These are phyloP conservation scores for Trachelus iudaicus DNA, from an alignment of 2,888 invertebrate genomes.

Conservation along the genomic window DNA sequence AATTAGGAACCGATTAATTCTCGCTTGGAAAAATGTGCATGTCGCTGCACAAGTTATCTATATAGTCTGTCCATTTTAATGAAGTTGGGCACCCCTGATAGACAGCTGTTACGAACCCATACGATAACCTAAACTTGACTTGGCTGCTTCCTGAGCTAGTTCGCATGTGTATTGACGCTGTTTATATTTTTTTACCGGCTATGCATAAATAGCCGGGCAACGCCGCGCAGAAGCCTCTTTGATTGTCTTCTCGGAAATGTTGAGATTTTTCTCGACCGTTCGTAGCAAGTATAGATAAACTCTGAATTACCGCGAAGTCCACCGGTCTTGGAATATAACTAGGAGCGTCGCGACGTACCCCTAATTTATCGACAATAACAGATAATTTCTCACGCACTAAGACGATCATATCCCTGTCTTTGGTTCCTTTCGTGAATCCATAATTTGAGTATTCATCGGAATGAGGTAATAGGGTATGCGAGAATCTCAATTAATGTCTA, in stretches of 20 bases:
- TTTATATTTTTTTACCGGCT: constrained; percentile 50
- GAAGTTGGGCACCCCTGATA: constrained; percentile 57
- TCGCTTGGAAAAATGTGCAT: not conserved
- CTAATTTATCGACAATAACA: not conserved
- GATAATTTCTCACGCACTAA: not conserved
- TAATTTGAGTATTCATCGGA: not conserved
- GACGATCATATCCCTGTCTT: not conserved
- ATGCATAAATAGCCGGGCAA: constrained; percentile 56
- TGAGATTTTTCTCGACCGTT: constrained; percentile 40
- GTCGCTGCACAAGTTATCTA: not conserved
- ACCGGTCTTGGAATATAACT: not conserved
- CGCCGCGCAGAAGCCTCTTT: constrained; percentile 41
- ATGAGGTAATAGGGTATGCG: not conserved
- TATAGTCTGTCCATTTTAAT: not conserved
- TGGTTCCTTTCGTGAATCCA: not conserved
- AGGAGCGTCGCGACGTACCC: not conserved
- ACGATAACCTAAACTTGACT: constrained; percentile 57
- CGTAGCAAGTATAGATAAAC: constrained; percentile 47
- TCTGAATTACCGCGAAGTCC: constrained; percentile 45
- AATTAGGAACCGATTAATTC: not conserved
- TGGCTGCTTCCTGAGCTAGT: constrained; percentile 37
- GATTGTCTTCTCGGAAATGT: constrained; percentile 61
- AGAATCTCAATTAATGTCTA: not conserved
- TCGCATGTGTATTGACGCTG: constrained; percentile 54
- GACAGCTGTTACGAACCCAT: constrained; percentile 60